Evolutionary conservation across 2,797 vertebrate species (phyloP).

Genomic region (Natrix natrix): DNA sequence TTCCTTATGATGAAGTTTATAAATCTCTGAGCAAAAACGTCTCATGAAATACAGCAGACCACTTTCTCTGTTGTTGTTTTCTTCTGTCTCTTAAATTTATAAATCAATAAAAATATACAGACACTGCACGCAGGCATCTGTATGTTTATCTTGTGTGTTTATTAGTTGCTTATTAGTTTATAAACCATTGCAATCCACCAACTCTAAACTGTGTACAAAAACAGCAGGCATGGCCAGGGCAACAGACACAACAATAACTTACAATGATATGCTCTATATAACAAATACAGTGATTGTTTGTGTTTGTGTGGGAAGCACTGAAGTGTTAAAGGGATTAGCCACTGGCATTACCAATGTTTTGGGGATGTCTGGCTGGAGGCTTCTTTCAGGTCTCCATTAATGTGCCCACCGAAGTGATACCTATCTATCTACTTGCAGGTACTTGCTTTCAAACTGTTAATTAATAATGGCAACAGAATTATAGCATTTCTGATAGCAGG

Average conservation of each 20-base stretch:
- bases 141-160: neutral
- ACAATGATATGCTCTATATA: neutral
- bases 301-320: neutral
- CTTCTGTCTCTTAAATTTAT: neutral
- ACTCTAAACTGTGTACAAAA: neutral
- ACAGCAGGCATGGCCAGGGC: neutral
- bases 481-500: neutral
- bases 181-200: neutral
- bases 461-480: neutral
- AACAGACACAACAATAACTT: neutral
- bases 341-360: neutral
- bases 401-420: neutral
- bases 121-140: neutral
- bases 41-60: neutral
- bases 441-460: neutral
- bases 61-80: neutral
- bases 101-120: neutral
- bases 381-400: neutral
- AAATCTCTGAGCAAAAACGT: conserved; percentile 7
- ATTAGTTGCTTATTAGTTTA: neutral
- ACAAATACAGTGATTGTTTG: neutral
- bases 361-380: neutral
- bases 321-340: neutral
- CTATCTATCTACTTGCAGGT: neutral
- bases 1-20: neutral